Base-by-base conservation (phyloP, 2,113 vertebrate species). In the Myotis yumanensis region DNA sequence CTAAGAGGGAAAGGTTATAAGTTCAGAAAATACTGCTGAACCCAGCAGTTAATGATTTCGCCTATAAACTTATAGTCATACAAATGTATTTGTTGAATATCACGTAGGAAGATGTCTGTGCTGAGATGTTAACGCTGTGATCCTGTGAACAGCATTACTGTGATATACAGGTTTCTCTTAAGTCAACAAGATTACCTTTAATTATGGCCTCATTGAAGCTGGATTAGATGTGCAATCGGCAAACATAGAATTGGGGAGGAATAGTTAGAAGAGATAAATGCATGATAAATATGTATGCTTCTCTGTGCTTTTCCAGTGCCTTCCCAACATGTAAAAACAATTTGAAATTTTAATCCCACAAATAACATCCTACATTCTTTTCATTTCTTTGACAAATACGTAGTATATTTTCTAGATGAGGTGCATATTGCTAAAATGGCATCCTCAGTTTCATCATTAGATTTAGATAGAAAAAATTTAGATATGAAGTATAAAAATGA, bases 21-120 rank as follows among this genome's bases (percentile, higher is more conserved):
- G 40, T 92, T 96, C 66, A 89, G 73, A 88, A 92, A 85, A 94
- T 35, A 37, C n/a, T 89, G 83, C 84, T 95, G 51, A 96, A 57
- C 43, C 11, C 71, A 96, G 59, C 23, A 81, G 51, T 7, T 57
- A 66, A 35, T 51, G 64, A 18, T 32, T 75, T 96, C 80, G 77
- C 66, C 64, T 95, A 35, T 17, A 85, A 80, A 43, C 4, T 62
- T 85, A 69, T 1, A 87, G 64, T 17, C 35, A 80, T 35, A 32
- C 18, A 87, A 37, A 81, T 80, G 43, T 14, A 23, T 64, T 96
- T 89, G 46, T 69, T 48, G 81, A 82, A 0, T 20, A 40, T 66
- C 64, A 46, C 17, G 12, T 2, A 43, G 48, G 51, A 85, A 94
- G 66, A 37, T 15, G 12, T 77, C 52, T 93, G 48, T 64, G 37